phyloP scores from a whole-genome alignment of 2,888 invertebrate species.

The Acleris emargana region DNA sequence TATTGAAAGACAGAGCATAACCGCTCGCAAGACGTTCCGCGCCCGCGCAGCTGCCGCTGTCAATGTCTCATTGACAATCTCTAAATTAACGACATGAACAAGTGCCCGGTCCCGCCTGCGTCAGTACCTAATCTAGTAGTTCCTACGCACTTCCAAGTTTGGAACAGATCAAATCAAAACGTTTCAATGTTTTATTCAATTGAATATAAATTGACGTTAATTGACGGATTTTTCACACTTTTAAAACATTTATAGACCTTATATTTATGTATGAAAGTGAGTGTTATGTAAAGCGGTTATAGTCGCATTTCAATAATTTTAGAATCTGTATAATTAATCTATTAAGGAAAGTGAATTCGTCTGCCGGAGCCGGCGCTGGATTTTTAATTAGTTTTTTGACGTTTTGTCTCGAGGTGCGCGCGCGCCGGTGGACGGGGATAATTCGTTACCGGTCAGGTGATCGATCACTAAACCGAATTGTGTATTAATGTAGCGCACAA shows the following conservation, averaged over 20 bases:
- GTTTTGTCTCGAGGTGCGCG: slow-evolving; percentile 8
- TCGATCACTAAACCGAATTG: slow-evolving; percentile 26
- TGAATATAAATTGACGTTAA: slow-evolving; percentile 23
- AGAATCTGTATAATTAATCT: slow-evolving; percentile 34
- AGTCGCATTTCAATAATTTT: slow-evolving; percentile 25
- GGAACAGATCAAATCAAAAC: slow-evolving; percentile 4
- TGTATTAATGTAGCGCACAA: slow-evolving; percentile 12
- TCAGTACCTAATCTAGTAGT: slow-evolving; percentile 24
- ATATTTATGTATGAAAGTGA: slow-evolving; percentile 30
- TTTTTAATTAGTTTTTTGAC: slow-evolving; percentile 32
- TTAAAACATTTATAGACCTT: slow-evolving; percentile 17
- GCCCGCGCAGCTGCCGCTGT: slow-evolving; percentile 17
- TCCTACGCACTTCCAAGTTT: slow-evolving; percentile 21
- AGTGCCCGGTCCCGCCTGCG: slow-evolving; percentile 1
- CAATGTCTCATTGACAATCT: slow-evolving; percentile 33
- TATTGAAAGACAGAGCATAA: too few species aligned
- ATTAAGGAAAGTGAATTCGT: slow-evolving; percentile 34
- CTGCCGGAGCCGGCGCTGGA: slow-evolving; percentile 3
- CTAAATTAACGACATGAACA: slow-evolving; percentile 31
- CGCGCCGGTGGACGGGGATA: slow-evolving; percentile 3
- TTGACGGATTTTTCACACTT: slow-evolving; percentile 31
- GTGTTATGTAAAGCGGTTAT: slow-evolving; percentile 29
- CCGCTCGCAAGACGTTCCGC: slow-evolving; percentile 9
- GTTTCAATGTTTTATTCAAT: slow-evolving; percentile 10
- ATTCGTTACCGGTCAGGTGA: slow-evolving; percentile 10